These are phyloP conservation scores for Plebejus melissa DNA, from an alignment of 2,888 invertebrate species.

Conservation along the genomic window DNA sequence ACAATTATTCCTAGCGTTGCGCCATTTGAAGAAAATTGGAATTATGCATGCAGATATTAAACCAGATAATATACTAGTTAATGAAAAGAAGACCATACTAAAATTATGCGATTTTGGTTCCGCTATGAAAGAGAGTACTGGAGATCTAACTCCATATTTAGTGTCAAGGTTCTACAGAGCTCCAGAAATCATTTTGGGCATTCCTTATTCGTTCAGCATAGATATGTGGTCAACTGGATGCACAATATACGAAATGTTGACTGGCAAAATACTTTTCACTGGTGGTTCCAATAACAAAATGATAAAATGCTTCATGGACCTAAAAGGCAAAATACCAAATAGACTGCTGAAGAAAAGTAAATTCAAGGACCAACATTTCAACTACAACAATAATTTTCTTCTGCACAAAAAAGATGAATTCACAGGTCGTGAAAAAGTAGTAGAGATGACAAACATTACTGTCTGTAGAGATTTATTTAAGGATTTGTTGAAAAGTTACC, in stretches of 20 bases:
- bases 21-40: slow-evolving; percentile 94
- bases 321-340: slow-evolving; percentile 98
- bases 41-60: slow-evolving; percentile 99
- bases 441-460: slow-evolving; percentile 91
- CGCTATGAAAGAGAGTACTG: slow-evolving; percentile 93
- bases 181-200: slow-evolving; percentile 98
- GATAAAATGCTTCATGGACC: slow-evolving; percentile 98
- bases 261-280: slow-evolving; percentile 97
- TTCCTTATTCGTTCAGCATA: slow-evolving; percentile 95
- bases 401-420: slow-evolving; percentile 98
- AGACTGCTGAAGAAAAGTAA: slow-evolving; percentile 94
- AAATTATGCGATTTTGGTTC: slow-evolving; percentile 99
- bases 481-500: slow-evolving; percentile 91
- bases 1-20: slow-evolving; percentile 94
- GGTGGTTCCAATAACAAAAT: slow-evolving; percentile 99
- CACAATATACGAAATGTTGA: slow-evolving; percentile 98
- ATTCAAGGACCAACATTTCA: slow-evolving; percentile 98
- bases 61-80: slow-evolving; percentile 99
- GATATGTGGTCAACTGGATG: slow-evolving; percentile 99
- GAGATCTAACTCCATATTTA: slow-evolving; percentile 98
- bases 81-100: slow-evolving; percentile 95
- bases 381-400: slow-evolving; percentile 95
- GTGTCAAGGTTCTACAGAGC: slow-evolving; percentile 99
- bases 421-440: slow-evolving; percentile 97
- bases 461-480: slow-evolving; percentile 89